Conservation (phyloP, 2,888 invertebrate genomes). For the Nipponacmea schrenckii region DNA sequence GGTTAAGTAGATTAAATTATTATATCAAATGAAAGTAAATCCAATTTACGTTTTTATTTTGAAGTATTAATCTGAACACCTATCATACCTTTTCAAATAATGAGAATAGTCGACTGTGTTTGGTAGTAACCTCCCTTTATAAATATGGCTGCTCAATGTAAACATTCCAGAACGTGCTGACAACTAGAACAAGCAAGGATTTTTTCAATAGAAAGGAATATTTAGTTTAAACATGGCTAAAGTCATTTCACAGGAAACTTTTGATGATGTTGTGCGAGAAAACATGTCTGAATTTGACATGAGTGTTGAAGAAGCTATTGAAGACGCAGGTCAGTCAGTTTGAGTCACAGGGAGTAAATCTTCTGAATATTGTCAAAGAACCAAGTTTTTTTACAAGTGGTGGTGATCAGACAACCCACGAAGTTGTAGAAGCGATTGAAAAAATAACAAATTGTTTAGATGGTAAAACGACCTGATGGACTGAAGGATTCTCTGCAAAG, state of each 20-base stretch:
- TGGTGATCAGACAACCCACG: constrained; percentile 61
- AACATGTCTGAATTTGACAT: constrained; percentile 88
- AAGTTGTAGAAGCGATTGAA: constrained; percentile 50
- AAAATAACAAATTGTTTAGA: constrained; percentile 40
- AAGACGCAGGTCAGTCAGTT: constrained; percentile 77
- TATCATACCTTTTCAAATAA: too few species aligned
- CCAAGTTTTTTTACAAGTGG: constrained; percentile 41
- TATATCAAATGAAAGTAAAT: too few species aligned
- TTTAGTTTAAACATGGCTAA: constrained; percentile 43
- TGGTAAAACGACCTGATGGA: constrained; percentile 29
- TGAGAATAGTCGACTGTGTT: too few species aligned
- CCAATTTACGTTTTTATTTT: too few species aligned
- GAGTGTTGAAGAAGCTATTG: constrained; percentile 81
- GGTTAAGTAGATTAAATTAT: too few species aligned
- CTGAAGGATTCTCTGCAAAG: constrained; percentile 37
- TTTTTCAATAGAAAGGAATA: too few species aligned
- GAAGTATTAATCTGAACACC: too few species aligned
- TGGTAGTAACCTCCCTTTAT: too few species aligned
- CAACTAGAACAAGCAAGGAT: too few species aligned
- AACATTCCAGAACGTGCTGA: too few species aligned
- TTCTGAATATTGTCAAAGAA: constrained; percentile 78
- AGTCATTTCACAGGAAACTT: constrained; percentile 81
- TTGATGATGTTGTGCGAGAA: constrained; percentile 86
- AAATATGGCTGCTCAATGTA: too few species aligned
- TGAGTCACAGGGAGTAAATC: constrained; percentile 79